These are phyloP conservation scores for Glyphotaelius pellucidus DNA, from an alignment of 2,888 invertebrate genomes.

Conservation along the genomic window DNA sequence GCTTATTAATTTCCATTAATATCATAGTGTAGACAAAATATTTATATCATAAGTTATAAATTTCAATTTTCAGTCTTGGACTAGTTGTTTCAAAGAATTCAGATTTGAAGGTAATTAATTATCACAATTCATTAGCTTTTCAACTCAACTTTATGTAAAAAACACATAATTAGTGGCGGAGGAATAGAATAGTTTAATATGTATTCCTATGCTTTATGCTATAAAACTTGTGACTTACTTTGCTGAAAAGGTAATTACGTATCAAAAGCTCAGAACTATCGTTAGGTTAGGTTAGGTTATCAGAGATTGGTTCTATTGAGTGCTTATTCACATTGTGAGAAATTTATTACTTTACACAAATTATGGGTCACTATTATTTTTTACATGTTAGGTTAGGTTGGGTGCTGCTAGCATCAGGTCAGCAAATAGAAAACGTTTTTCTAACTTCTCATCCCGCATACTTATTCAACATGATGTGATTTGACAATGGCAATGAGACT, in stretches of 20 bases:
- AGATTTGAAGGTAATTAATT: constrained; percentile 43
- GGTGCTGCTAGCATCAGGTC: not conserved
- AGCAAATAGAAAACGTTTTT: not conserved
- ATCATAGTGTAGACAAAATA: constrained; percentile 47
- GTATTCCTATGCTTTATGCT: constrained; percentile 4
- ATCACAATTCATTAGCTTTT: constrained; percentile 45
- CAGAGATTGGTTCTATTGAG: constrained; percentile 9
- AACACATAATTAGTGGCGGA: not conserved
- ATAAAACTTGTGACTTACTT: constrained; percentile 9
- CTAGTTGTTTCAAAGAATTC: constrained; percentile 48
- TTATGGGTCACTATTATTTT: not conserved
- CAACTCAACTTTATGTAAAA: constrained; percentile 16
- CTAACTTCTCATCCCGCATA: not conserved
- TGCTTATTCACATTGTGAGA: constrained; percentile 24
- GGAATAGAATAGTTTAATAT: constrained; percentile 22
- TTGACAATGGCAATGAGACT: not conserved
- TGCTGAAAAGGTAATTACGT: constrained; percentile 19
- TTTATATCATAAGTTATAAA: constrained; percentile 50
- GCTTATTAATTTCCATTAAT: constrained; percentile 39
- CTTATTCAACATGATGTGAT: not conserved
- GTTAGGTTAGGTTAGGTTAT: not conserved
- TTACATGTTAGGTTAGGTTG: not conserved
- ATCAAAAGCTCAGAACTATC: constrained; percentile 36
- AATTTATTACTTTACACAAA: constrained; percentile 14
- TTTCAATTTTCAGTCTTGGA: constrained; percentile 52